Evolutionary conservation across 1,140 invertebrate species (phyloP), one percentile per base, ranked within the genome.

Genomic region (Aphidius ervi): DNA sequence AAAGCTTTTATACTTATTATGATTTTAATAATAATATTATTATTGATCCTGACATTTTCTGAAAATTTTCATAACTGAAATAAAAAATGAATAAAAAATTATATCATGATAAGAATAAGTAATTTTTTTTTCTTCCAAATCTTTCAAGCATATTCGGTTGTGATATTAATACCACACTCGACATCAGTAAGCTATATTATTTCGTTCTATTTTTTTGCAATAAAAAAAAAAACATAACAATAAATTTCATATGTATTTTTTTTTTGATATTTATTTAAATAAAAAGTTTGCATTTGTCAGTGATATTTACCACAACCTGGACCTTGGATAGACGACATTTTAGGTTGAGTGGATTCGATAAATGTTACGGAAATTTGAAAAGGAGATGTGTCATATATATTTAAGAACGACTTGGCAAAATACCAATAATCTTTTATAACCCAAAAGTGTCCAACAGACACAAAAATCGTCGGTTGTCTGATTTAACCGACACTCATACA

Each of bases 361-460:
- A 68, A 65, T 63, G 61, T 46, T 58, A 68, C 58, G 57, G 62
- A 63, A 62, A 58, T 60, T 60, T 50, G 58, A 60, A 63, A 47
- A 46, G 49, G 49, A 56, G 54, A 58, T 53, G 16, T 45, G 62
- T 59, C 59, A 65, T 67, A 71, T 67, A 31, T 31, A 31, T 31
- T 31, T 68, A 64, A 65, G 65, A 54, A 41, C 55, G 48, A 52
- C 45, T 63, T 72, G 70, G 69, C 69, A 64, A 64, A 46, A 52
- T 64, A 63, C 65, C 70, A 72, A 70, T 68, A 71, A 72, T 68
- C 66, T 69, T 46, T 64, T 70, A 48, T 64, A 31, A 31, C 23
- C 23, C 23, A 31, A 31, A 31, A 31, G 23, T 31, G 4, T 31
- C 23, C 23, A 31, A 31, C 2, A 31, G 23, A 31, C 23, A 31